These are phyloP conservation scores for Sitta carolinensis DNA, from an alignment of 2,797 vertebrate species.

Conservation along the genomic window DNA sequence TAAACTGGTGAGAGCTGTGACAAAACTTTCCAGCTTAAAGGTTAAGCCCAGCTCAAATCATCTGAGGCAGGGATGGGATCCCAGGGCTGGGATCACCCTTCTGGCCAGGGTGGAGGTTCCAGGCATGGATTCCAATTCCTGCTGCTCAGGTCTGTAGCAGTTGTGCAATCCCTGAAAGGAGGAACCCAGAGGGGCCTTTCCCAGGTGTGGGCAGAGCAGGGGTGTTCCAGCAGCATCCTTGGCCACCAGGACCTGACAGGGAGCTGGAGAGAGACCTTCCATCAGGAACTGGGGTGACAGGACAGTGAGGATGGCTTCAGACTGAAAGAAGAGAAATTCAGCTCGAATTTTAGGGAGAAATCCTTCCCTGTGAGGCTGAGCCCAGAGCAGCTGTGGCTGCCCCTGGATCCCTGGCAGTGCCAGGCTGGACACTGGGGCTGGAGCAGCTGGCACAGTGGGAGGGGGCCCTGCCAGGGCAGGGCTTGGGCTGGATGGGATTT, in stretches of 20 bases:
- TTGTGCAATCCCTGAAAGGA: neutral
- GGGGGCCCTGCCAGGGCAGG: neutral
- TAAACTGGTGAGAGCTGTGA: too few relatives aligned
- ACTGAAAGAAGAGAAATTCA: neutral
- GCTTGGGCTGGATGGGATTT: fast-evolving
- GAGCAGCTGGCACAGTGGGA: neutral
- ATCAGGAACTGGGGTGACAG: neutral
- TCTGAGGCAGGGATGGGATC: neutral
- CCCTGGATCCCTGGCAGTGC: neutral
- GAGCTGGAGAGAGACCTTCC: neutral
- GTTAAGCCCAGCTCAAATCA: neutral
- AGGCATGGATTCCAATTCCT: neutral
- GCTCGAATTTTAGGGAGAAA: neutral
- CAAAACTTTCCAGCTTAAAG: neutral
- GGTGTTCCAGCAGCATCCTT: neutral
- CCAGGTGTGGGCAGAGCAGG: neutral
- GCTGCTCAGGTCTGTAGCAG: neutral
- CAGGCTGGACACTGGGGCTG: neutral
- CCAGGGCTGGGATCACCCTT: neutral
- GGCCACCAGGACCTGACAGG: neutral
- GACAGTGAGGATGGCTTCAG: neutral
- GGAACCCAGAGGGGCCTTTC: neutral
- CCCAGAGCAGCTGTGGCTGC: neutral
- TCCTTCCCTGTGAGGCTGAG: neutral
- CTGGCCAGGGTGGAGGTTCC: neutral